Conservation (phyloP, 2,797 vertebrate genomes). For the Lophotriccus pileatus region DNA sequence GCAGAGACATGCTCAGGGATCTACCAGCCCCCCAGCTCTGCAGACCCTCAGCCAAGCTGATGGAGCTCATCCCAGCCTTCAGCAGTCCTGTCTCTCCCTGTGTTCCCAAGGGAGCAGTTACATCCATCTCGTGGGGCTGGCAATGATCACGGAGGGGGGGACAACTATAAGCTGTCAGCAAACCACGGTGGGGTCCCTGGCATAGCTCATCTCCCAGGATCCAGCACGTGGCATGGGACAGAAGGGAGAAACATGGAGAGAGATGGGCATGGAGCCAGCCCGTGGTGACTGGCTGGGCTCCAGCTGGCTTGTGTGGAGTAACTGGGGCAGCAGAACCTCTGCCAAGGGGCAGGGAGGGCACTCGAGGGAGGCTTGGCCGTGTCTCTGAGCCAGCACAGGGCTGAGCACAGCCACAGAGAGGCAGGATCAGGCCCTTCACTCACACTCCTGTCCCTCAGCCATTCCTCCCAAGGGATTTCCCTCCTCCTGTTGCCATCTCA, state of each 20-base stretch:
- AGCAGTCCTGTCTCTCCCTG: rapidly evolving
- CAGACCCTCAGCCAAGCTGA: not conserved
- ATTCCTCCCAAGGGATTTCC: not conserved
- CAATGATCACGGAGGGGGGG: rapidly evolving
- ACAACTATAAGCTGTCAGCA: not conserved
- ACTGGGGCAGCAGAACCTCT: not conserved
- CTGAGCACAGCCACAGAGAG: not conserved
- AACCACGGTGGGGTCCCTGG: not conserved
- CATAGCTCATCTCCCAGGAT: not conserved
- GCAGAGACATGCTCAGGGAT: not conserved
- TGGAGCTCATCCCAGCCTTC: not conserved
- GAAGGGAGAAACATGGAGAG: not conserved
- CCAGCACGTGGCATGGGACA: not conserved
- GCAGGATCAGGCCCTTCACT: not conserved
- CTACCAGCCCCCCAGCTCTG: not conserved
- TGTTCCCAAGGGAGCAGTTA: not conserved
- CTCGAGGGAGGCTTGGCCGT: not conserved
- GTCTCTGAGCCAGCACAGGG: not conserved
- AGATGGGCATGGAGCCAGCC: not conserved
- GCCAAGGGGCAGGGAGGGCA: not conserved
- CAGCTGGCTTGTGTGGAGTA: not conserved
- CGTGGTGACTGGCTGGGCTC: not conserved
- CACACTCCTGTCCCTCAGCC: not conserved
- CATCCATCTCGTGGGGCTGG: not conserved
- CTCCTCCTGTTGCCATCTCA: not conserved